phyloP scores from a whole-genome alignment of 2,888 invertebrate species.

The Hypselothyrea guttata region DNA sequence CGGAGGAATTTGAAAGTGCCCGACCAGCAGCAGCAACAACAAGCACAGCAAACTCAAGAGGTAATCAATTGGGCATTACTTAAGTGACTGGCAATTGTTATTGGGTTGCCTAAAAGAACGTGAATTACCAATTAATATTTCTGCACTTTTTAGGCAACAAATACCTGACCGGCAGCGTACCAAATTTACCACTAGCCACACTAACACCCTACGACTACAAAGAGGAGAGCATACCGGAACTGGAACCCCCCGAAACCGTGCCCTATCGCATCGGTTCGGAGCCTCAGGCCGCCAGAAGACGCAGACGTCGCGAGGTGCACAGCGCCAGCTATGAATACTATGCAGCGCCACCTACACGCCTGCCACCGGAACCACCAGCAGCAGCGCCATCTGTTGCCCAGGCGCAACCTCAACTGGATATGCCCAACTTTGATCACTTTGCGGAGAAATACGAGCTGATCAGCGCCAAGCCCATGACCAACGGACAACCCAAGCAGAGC shows the following conservation, averaged over 20 bases:
- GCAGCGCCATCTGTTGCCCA: neutral
- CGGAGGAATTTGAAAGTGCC: slow-evolving; percentile 76
- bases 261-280: slow-evolving; percentile 23
- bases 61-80: slow-evolving; percentile 38
- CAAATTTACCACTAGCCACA: slow-evolving; percentile 44
- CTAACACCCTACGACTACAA: slow-evolving; percentile 16
- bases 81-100: slow-evolving; percentile 43
- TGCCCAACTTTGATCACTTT: slow-evolving; percentile 65
- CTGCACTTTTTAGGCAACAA: slow-evolving; percentile 29
- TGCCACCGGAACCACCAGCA: slow-evolving; percentile 60
- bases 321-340: slow-evolving; percentile 49
- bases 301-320: slow-evolving; percentile 42
- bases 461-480: slow-evolving; percentile 25
- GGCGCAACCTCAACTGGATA: slow-evolving; percentile 34
- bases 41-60: slow-evolving; percentile 39
- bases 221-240: slow-evolving; percentile 27
- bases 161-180: slow-evolving; percentile 58
- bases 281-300: slow-evolving; percentile 22
- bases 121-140: too few relatives aligned
- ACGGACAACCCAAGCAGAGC: slow-evolving; percentile 36
- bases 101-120: slow-evolving; percentile 3
- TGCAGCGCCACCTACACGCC: slow-evolving; percentile 54
- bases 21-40: slow-evolving; percentile 40
- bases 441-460: slow-evolving; percentile 62
- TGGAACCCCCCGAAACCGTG: slow-evolving; percentile 23